These are phyloP conservation scores for Iguana delicatissima DNA, from an alignment of 2,797 vertebrate species.

Conservation along the genomic window DNA sequence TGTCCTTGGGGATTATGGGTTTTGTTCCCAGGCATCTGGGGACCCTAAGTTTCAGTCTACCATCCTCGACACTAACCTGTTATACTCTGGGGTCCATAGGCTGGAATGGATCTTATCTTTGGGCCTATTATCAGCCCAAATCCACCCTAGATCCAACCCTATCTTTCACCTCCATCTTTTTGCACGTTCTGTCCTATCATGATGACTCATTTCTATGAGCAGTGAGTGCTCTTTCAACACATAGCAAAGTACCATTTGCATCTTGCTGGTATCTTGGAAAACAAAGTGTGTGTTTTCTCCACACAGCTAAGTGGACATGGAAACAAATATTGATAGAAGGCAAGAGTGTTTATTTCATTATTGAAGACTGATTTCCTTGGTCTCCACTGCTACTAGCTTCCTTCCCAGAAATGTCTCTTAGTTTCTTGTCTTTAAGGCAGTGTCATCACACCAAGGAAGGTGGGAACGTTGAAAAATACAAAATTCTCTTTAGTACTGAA, in stretches of 20 bases:
- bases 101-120: neutral
- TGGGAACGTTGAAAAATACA: constrained; percentile 53
- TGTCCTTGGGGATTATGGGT: neutral
- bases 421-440: constrained; percentile 61
- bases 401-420: constrained; percentile 66
- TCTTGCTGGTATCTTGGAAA: constrained; percentile 34
- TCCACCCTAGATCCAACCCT: neutral
- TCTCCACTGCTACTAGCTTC: constrained; percentile 58
- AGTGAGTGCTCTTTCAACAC: constrained; percentile 17
- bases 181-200: neutral
- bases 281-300: constrained; percentile 57
- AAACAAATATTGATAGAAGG: constrained; percentile 70
- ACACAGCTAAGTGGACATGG: constrained; percentile 55
- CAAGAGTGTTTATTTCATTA: constrained; percentile 66
- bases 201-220: constrained; percentile 24
- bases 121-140: neutral
- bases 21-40: neutral
- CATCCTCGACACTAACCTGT: neutral
- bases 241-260: constrained; percentile 26
- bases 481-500: constrained; percentile 40
- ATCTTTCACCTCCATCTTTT: neutral
- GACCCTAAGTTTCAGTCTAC: neutral
- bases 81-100: neutral
- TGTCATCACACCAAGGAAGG: constrained; percentile 36
- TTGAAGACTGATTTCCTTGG: constrained; percentile 69